Conservation (phyloP, 2,888 invertebrate species). For the Latheticus oryzae region DNA sequence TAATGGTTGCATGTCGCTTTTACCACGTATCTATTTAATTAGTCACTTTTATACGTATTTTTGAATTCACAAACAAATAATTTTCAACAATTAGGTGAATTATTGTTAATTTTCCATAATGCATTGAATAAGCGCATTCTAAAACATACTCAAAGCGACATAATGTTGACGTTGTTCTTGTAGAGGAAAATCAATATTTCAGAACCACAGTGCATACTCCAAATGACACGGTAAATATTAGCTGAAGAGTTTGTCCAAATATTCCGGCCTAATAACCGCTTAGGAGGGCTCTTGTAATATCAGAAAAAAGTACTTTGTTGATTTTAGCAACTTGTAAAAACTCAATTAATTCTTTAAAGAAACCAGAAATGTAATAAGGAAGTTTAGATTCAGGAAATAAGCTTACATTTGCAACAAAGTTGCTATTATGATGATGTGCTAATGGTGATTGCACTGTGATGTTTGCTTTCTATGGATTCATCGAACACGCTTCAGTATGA, state of each 20-base stretch:
- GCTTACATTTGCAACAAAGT: conserved; percentile 6
- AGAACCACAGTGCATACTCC: conserved; percentile 33
- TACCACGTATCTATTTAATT: no score
- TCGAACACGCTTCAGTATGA: neutral
- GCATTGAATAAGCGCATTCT: conserved; percentile 26
- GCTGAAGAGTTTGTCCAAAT: conserved; percentile 30
- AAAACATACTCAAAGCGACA: conserved; percentile 34
- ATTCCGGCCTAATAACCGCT: conserved; percentile 14
- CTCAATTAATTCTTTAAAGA: conserved; percentile 7
- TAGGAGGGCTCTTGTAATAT: conserved; percentile 11
- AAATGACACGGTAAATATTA: conserved; percentile 39
- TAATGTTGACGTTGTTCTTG: conserved; percentile 38
- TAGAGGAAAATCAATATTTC: conserved; percentile 41
- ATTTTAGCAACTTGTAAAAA: conserved; percentile 20
- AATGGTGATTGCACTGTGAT: conserved; percentile 8
- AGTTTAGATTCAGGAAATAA: conserved; percentile 10
- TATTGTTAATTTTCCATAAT: no score
- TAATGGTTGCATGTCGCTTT: no score
- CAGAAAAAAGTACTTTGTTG: conserved; percentile 11
- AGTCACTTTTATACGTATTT: no score
- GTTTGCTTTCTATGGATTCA: conserved; percentile 12
- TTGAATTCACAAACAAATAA: no score
- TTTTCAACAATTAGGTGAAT: no score
- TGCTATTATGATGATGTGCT: conserved; percentile 4
- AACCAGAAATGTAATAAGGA: conserved; percentile 3